Evolutionary conservation across 2,113 vertebrate species (phyloP), one percentile per base, ranked within the genome.

Genomic region (Taurulus bubalis): DNA sequence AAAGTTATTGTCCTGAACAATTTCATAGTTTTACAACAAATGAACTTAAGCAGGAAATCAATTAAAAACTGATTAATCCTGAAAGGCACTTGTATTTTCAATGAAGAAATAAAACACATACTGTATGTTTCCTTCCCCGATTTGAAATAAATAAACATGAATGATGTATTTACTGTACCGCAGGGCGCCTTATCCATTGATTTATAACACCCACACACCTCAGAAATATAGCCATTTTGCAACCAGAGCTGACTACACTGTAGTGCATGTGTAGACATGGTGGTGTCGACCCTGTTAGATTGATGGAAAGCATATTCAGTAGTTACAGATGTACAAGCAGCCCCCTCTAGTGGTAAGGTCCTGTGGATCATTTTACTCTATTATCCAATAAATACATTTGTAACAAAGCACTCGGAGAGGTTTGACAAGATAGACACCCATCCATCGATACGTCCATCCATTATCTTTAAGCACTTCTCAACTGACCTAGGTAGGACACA

Each of bases 271-370:
- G n/a, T n/a, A 45, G 18, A 60, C 47, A 22, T 55, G 47, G 32
- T 32, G 64, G 55, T 22, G 71, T 32, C 38, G 2, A 72, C n/a
- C 26, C 3, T 49, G 9, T 28, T 47, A 20, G 26, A 67, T 4
- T 40, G 47, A 71, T 51, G 7, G 20, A 71, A 67, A 65, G 45
- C 34, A 53, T 1, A 22, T 59, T 63, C 16, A 65, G 15, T 2
- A 1, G 32, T 69, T 12, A 58, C 22, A 59, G 3, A 62, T 78
- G 36, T 22, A 64, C 16, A 47, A 78, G 65, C 68, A 83, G 82
- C 90, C 71, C 89, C 90, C 87, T 88, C 90, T 80, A 60, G 77
- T 89, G 90, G 85, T 60, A 59, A 3, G 6, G 47, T 28, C 4
- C 12, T n/a, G 6, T n/a, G 7, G 1, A 59, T 47, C 51, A 28